phyloP scores from a whole-genome alignment of 2,113 vertebrate species.

The Otolemur garnettii region DNA sequence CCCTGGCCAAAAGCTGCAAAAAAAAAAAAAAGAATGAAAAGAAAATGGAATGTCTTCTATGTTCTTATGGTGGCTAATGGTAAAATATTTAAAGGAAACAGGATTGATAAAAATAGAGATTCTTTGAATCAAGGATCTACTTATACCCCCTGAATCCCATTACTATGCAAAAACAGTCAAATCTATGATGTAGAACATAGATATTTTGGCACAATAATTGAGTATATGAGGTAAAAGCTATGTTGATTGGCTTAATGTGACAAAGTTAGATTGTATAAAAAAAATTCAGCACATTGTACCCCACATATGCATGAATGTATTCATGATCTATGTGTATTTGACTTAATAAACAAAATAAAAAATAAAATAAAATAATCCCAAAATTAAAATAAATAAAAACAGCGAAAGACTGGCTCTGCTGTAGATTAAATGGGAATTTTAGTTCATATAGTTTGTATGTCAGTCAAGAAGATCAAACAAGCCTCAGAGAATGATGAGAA shows the following conservation, averaged over 20 bases:
- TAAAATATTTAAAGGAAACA: background rate
- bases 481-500: background rate
- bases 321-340: too few relatives aligned
- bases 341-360: too few relatives aligned
- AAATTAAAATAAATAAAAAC: background rate
- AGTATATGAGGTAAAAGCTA: too few relatives aligned
- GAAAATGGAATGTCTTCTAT: background rate
- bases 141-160: background rate
- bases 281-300: too few relatives aligned
- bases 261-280: too few relatives aligned
- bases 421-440: background rate
- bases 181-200: too few relatives aligned
- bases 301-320: too few relatives aligned
- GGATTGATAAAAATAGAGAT: background rate
- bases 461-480: background rate
- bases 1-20: too few relatives aligned
- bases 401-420: background rate
- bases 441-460: background rate
- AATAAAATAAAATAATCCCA: too few relatives aligned
- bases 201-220: too few relatives aligned
- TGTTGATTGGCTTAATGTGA: too few relatives aligned
- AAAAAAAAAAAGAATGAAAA: too few relatives aligned
- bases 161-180: background rate
- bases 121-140: background rate
- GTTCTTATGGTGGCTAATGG: background rate